phyloP scores from a whole-genome alignment of 2,797 vertebrate species.

The Sparidentex hasta region DNA sequence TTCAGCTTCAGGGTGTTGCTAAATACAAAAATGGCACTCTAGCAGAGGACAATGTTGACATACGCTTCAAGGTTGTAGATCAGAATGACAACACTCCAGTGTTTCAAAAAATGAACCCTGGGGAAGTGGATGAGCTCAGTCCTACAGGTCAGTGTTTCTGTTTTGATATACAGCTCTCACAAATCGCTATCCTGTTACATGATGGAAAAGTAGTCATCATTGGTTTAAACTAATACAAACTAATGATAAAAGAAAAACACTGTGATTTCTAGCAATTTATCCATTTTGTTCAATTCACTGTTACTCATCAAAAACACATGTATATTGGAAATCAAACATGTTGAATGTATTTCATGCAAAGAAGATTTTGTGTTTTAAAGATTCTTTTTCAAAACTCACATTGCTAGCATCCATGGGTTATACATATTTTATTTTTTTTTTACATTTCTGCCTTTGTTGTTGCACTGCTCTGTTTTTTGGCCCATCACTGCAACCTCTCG shows the following conservation, averaged over 20 bases:
- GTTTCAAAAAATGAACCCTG: slow-evolving; percentile 72
- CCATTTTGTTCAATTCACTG: not conserved
- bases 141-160: slow-evolving; percentile 47
- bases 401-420: too few species aligned
- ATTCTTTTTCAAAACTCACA: too few species aligned
- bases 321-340: too few species aligned
- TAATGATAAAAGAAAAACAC: too few species aligned
- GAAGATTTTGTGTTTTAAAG: too few species aligned
- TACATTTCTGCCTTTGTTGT: too few species aligned
- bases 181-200: not conserved
- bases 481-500: too few species aligned
- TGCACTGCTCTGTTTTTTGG: too few species aligned
- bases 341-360: too few species aligned
- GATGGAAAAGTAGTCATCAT: not conserved
- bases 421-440: too few species aligned
- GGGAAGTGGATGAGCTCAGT: slow-evolving; percentile 70
- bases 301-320: not conserved
- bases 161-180: not conserved
- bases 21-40: slow-evolving; percentile 58
- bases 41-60: slow-evolving; percentile 87
- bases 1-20: slow-evolving; percentile 88
- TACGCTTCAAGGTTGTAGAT: slow-evolving; percentile 89
- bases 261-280: too few species aligned
- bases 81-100: slow-evolving; percentile 76
- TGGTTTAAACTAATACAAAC: too few species aligned